These are phyloP conservation scores for Fulica atra DNA, from an alignment of 2,113 vertebrate species.

Conservation along the genomic window DNA sequence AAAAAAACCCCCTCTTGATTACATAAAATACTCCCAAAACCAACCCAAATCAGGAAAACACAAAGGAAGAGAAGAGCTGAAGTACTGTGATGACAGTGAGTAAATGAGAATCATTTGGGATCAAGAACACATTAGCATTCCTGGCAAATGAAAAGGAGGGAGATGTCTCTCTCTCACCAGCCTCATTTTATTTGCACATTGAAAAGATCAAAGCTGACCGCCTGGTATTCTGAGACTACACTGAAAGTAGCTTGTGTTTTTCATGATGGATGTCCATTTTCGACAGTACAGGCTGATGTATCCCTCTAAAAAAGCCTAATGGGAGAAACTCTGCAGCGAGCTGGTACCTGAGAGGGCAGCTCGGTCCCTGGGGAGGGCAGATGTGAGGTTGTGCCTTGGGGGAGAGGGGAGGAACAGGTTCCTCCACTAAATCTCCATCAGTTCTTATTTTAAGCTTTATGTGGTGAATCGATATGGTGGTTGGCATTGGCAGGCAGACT, in stretches of 20 bases:
- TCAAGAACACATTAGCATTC: neutral
- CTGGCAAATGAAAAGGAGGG: neutral
- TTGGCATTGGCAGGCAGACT: neutral
- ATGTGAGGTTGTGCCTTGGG: neutral
- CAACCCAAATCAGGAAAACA: neutral
- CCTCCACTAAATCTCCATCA: neutral
- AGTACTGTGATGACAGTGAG: neutral
- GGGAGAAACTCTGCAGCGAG: neutral
- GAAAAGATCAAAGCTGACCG: neutral
- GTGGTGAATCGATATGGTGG: neutral
- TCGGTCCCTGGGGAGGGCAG: accelerated
- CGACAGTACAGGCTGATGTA: neutral
- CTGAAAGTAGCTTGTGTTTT: neutral
- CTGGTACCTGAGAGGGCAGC: neutral
- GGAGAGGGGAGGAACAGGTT: neutral
- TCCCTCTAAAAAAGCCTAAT: neutral
- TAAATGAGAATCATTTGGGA: neutral
- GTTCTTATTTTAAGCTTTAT: neutral
- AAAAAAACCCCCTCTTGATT: neutral
- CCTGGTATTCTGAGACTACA: neutral
- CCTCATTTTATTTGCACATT: neutral
- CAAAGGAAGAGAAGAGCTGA: neutral
- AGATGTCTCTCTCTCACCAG: neutral
- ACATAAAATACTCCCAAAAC: neutral
- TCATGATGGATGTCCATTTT: neutral